These are phyloP conservation scores for Craseonycteris thonglongyai DNA, from an alignment of 2,113 vertebrate species.

Conservation along the genomic window DNA sequence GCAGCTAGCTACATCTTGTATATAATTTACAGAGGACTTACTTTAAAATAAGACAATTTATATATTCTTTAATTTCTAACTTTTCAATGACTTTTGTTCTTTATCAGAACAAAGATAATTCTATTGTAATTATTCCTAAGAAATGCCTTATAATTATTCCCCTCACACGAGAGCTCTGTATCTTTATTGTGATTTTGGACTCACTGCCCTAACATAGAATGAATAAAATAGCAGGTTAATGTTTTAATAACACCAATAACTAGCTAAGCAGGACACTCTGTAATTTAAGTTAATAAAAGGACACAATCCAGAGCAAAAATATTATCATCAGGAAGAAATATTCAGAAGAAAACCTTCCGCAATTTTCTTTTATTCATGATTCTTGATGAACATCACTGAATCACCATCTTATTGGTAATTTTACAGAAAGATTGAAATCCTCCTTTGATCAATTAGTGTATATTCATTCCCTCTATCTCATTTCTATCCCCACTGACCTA, in stretches of 20 bases:
- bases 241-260: background rate
- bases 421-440: background rate
- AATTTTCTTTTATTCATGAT: background rate
- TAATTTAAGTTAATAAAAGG: background rate
- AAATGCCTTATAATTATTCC: background rate
- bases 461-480: background rate
- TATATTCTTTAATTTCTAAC: background rate
- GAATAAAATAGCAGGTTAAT: background rate
- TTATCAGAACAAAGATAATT: background rate
- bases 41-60: background rate
- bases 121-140: background rate
- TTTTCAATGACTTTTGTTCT: background rate
- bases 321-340: background rate
- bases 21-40: background rate
- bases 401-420: background rate
- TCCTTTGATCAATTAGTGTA: background rate
- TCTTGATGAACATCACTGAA: background rate
- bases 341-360: background rate
- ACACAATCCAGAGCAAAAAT: background rate
- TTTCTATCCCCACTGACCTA: background rate
- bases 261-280: background rate
- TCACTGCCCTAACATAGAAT: background rate
- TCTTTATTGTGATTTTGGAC: background rate
- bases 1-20: background rate
- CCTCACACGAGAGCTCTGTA: background rate